These are phyloP conservation scores for Philaethria dido DNA, from an alignment of 2,888 invertebrate genomes.

Conservation along the genomic window DNA sequence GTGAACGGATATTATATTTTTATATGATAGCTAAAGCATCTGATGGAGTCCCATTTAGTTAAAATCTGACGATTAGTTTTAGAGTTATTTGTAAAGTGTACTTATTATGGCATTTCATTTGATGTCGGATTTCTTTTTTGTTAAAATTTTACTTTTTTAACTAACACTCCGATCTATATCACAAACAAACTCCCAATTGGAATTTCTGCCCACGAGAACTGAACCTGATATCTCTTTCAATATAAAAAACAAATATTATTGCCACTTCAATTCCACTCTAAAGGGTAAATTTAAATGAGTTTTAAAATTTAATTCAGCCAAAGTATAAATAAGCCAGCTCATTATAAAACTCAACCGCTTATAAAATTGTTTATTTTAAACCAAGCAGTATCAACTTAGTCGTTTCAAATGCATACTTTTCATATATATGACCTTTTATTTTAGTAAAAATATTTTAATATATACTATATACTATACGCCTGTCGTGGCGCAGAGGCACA, in stretches of 20 bases:
- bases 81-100: no score
- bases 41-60: no score
- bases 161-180: no score
- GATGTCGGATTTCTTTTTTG: no score
- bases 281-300: background rate
- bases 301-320: background rate
- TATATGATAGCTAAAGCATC: no score
- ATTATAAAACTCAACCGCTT: conserved; percentile 9
- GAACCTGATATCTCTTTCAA: background rate
- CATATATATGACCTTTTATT: background rate
- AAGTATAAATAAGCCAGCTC: conserved; percentile 5
- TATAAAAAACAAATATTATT: background rate
- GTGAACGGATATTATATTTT: no score
- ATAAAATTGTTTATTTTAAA: conserved; percentile 15
- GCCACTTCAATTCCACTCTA: background rate
- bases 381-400: background rate
- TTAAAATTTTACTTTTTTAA: no score
- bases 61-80: no score
- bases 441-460: background rate
- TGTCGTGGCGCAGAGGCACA: no score
- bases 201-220: background rate
- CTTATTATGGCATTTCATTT: no score
- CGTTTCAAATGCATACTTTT: conserved; percentile 1
- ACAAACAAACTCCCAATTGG: no score
- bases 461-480: background rate